Base-by-base conservation (phyloP, 1,140 invertebrate genomes). In the Trypoxylus dichotomus region DNA sequence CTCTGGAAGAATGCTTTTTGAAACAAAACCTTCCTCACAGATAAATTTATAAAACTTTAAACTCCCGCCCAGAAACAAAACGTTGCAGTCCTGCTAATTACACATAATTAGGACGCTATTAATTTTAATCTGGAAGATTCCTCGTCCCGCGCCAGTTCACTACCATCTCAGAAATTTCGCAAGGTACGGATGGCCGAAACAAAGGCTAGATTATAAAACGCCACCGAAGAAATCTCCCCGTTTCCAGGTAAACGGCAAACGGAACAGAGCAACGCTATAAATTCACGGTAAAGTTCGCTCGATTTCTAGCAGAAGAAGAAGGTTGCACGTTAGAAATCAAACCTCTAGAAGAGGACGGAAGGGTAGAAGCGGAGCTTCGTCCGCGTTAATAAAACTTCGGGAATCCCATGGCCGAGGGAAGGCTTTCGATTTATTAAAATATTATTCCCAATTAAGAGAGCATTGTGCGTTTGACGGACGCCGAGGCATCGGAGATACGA, bases 361-460 rank as follows among this genome's bases (percentile, higher is more conserved):
- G 13, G 19, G 7, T 19, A 5, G 15, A n/a, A 54, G 15, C 19
- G 8, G 10, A 11, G 15, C 42, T 8, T 11, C 10, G 47, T n/a
- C 47, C 13, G 47, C 47, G 19, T 54, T 54, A 54, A 54, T 54
- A 54, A 54, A 54, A 54, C 19, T 54, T 54, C 47, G 32, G 47
- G 47, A 21, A 27, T 68, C 60, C 24, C 60, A 24, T 8, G 24
- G 27, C 21, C 11, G 10, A 27, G 24, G 24, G 15, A n/a, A n/a
- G 27, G 24, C 24, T 68, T 68, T 29, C 60, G 60, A 68, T 68
- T 68, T 68, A 68, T 68, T 68, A 68, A 68, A 68, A 68, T 68
- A 24, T 68, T 68, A 68, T 68, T 68, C 27, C 60, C 27, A 68
- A 68, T 68, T 68, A 68, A 68, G 60, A 29, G 27, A 27, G 60